Evolutionary conservation across 2,888 invertebrate species (phyloP).

Genomic region (Apotomis turbidana): DNA sequence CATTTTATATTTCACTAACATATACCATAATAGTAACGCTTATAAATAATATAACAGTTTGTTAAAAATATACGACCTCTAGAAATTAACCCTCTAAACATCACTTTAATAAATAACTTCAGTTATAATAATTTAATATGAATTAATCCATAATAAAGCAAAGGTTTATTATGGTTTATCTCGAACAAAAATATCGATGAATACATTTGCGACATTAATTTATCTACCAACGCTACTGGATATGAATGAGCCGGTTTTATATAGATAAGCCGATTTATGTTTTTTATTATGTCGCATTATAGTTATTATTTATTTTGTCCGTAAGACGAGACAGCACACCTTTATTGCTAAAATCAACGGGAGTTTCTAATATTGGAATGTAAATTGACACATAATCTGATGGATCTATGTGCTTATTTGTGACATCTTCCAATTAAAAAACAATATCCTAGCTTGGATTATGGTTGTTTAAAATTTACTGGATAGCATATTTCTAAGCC

Average conservation of each 20-base stretch:
- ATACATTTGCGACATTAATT: slow-evolving; percentile 33
- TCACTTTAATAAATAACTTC: not conserved
- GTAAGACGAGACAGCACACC: slow-evolving; percentile 63
- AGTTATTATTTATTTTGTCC: slow-evolving; percentile 68
- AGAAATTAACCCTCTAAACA: not conserved
- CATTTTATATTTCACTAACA: too few relatives aligned
- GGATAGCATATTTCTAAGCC: slow-evolving; percentile 4
- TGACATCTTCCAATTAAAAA: slow-evolving; percentile 56
- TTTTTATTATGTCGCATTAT: slow-evolving; percentile 77
- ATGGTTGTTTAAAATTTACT: slow-evolving; percentile 24
- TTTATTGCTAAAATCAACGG: slow-evolving; percentile 69
- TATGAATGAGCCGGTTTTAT: slow-evolving; percentile 79
- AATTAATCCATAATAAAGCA: slow-evolving; percentile 22
- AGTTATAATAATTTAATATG: slow-evolving; percentile 13
- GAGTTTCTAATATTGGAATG: slow-evolving; percentile 58
- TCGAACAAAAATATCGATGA: slow-evolving; percentile 22
- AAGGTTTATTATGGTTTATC: slow-evolving; percentile 1
- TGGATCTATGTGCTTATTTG: slow-evolving; percentile 36
- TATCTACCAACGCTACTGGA: slow-evolving; percentile 65
- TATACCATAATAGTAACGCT: too few relatives aligned
- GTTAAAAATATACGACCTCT: not conserved
- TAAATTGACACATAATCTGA: slow-evolving; percentile 52
- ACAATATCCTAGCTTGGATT: slow-evolving; percentile 55
- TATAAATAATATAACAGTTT: not conserved
- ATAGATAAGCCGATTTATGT: slow-evolving; percentile 82